Conservation (phyloP, 2,888 invertebrate species). For the Himalopsyche anomala region DNA sequence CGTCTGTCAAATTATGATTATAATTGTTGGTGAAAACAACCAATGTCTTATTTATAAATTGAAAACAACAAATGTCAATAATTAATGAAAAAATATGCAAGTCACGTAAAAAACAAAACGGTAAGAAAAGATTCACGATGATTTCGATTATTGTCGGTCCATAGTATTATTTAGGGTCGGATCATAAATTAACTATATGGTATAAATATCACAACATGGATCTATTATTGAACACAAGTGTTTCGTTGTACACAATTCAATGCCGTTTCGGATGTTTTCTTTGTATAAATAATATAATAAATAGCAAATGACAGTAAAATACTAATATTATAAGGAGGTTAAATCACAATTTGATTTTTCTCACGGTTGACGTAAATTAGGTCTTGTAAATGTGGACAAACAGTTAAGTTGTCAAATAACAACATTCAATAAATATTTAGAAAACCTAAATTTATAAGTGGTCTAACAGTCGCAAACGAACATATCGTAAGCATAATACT, state of each 20-base stretch:
- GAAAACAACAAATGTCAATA: too few species aligned
- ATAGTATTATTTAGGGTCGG: too few species aligned
- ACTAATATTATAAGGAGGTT: neutral
- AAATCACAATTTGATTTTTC: conserved; percentile 26
- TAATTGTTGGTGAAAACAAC: too few species aligned
- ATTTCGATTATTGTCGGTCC: neutral
- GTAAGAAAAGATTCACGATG: neutral
- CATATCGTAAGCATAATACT: conserved; percentile 47
- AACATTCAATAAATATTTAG: neutral
- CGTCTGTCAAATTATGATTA: too few species aligned
- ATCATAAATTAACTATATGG: neutral
- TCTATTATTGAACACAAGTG: conserved; percentile 4
- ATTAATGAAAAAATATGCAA: conserved; percentile 10
- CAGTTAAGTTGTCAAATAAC: conserved; percentile 25
- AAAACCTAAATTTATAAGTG: conserved; percentile 26
- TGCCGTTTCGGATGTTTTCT: neutral
- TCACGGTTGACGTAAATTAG: conserved; percentile 30
- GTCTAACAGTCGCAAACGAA: neutral
- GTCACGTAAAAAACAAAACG: neutral
- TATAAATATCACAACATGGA: conserved; percentile 34
- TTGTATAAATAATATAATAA: neutral
- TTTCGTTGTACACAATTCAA: neutral
- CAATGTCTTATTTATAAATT: too few species aligned
- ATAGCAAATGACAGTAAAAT: neutral
- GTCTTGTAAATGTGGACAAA: conserved; percentile 22